These are phyloP conservation scores for Drosophila guanche DNA, from an alignment of 1,140 invertebrate species.

Conservation along the genomic window DNA sequence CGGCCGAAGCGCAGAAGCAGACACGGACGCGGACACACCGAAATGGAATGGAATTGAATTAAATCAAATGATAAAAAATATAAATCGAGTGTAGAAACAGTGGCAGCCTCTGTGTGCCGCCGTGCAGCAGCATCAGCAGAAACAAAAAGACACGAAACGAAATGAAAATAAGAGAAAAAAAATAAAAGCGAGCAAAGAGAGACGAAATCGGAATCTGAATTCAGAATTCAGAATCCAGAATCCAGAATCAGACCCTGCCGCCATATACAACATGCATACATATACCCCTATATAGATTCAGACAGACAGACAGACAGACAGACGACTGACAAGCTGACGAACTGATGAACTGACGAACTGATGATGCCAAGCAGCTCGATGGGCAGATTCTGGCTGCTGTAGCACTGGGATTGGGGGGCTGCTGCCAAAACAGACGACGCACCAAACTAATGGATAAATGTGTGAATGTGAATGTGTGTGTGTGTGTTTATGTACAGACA, in stretches of 20 bases:
- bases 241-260: conserved; percentile 26
- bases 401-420: conserved; percentile 58
- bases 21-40: conserved; percentile 51
- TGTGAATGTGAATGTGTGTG: conserved; percentile 13
- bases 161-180: conserved; percentile 6
- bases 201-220: conserved; percentile 35
- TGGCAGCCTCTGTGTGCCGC: conserved; percentile 70
- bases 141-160: conserved; percentile 33
- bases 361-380: not conserved
- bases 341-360: conserved; percentile 7
- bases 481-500: conserved; percentile 8
- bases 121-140: not conserved
- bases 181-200: conserved; percentile 21
- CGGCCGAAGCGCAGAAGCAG: conserved; percentile 1
- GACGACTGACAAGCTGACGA: conserved; percentile 27
- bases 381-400: conserved; percentile 23
- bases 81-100: conserved; percentile 81
- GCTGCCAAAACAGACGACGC: conserved; percentile 14
- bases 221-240: conserved; percentile 24
- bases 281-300: not conserved
- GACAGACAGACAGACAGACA: conserved; percentile 37
- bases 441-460: conserved; percentile 28
- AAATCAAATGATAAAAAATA: conserved; percentile 82
- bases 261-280: not conserved
- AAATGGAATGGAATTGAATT: conserved; percentile 80